Evolutionary conservation across 2,888 invertebrate species (phyloP).

Genomic region (Hydrotaea diabolus): DNA sequence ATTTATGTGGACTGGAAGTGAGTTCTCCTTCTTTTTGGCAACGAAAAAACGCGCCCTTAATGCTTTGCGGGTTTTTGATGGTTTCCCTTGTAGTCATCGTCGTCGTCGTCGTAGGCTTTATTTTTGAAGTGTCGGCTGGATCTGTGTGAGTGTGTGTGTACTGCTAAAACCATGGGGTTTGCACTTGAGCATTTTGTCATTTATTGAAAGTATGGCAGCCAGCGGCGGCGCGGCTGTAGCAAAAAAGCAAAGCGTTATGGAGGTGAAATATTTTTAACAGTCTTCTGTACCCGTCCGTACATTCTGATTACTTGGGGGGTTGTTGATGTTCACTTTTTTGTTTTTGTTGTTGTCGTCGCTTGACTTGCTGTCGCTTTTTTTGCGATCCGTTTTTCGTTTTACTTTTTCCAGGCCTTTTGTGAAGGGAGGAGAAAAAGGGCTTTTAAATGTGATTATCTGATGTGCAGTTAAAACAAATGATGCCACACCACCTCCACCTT

Average conservation of each 20-base stretch:
- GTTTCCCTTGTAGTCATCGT: constrained; percentile 50
- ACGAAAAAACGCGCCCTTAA: constrained; percentile 68
- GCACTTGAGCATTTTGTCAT: constrained; percentile 58
- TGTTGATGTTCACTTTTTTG: constrained; percentile 50
- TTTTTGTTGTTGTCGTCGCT: constrained; percentile 29
- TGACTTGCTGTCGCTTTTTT: constrained; percentile 52
- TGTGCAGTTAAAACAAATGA: constrained; percentile 63
- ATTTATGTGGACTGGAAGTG: not conserved
- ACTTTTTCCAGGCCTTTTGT: not conserved
- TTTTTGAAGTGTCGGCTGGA: constrained; percentile 9
- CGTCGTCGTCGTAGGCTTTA: not conserved
- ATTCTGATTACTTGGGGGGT: constrained; percentile 38
- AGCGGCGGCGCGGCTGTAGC: not conserved
- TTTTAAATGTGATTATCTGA: constrained; percentile 67
- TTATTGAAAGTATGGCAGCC: constrained; percentile 24
- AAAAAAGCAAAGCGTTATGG: constrained; percentile 38
- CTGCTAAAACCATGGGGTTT: constrained; percentile 62
- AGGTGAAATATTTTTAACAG: constrained; percentile 59
- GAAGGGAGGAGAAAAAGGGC: constrained; percentile 48
- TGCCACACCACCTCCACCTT: constrained; percentile 31
- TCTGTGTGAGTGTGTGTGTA: constrained; percentile 41
- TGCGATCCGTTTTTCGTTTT: not conserved
- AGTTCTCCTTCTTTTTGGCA: constrained; percentile 38
- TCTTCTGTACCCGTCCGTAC: not conserved
- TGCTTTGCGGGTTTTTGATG: constrained; percentile 66